Conservation (phyloP, 2,888 invertebrate species). For the Euclidia mi region DNA sequence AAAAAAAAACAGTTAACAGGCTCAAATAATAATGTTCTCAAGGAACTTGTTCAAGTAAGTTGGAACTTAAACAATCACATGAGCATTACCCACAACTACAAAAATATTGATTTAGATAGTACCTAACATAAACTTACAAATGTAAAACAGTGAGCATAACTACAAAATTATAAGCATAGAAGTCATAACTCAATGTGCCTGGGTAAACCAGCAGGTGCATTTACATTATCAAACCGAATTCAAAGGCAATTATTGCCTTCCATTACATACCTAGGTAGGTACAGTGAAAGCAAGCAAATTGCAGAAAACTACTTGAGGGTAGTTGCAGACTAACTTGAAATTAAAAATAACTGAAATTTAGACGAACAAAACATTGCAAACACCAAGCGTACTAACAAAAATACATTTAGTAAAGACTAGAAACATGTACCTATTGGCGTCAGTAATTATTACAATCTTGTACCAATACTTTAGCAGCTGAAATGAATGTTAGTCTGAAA, state of each 20-base stretch:
- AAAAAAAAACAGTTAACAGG: no score
- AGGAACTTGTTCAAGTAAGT: no score
- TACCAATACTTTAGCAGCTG: conserved; percentile 10
- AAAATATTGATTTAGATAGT: no score
- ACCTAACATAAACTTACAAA: no score
- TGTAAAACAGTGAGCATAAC: no score
- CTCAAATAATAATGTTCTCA: no score
- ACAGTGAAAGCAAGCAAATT: neutral
- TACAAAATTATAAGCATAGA: no score
- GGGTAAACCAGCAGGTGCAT: neutral
- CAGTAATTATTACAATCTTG: conserved; percentile 6
- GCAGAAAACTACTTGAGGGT: neutral
- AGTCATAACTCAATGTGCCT: no score
- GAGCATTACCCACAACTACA: no score
- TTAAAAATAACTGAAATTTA: neutral
- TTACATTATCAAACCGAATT: conserved; percentile 3
- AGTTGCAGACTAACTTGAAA: neutral
- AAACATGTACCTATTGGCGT: conserved; percentile 12
- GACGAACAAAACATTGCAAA: neutral
- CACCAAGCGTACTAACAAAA: neutral
- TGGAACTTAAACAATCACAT: no score
- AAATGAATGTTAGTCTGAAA: conserved; percentile 12
- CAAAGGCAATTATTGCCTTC: neutral
- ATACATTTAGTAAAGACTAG: neutral
- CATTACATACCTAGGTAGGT: no score